phyloP scores from a whole-genome alignment of 1,140 invertebrate species.

The Lanistes nyassanus region DNA sequence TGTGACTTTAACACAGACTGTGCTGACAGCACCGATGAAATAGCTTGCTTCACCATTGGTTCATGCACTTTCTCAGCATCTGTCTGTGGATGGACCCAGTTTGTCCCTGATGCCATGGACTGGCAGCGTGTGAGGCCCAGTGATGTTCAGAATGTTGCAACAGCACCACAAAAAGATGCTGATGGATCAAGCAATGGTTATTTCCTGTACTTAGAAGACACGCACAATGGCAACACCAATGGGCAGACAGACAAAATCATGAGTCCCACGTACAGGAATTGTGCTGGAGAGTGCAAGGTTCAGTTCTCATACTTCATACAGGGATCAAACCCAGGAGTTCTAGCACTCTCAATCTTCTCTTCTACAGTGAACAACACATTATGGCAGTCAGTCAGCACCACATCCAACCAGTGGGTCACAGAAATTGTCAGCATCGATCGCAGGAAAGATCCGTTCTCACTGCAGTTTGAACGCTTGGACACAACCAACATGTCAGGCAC shows the following conservation, averaged over 20 bases:
- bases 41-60: conserved; percentile 32
- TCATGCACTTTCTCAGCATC: conserved; percentile 30
- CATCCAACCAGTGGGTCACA: conserved; percentile 30
- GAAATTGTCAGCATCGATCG: conserved; percentile 30
- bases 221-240: conserved; percentile 29
- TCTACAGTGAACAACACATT: conserved; percentile 37
- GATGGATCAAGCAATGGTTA: conserved; percentile 11
- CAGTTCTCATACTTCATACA: conserved; percentile 81
- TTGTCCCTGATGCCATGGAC: conserved; percentile 23
- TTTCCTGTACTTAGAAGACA: conserved; percentile 25
- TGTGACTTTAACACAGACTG: conserved; percentile 79
- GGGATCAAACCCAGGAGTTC: conserved; percentile 64
- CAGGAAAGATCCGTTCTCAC: conserved; percentile 22
- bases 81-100: conserved; percentile 33
- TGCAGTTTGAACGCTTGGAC: conserved; percentile 14
- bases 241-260: conserved; percentile 23
- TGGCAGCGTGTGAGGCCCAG: conserved; percentile 15
- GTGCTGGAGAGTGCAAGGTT: conserved; percentile 51
- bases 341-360: conserved; percentile 27
- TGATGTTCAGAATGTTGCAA: background rate
- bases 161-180: conserved; percentile 17
- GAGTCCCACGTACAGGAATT: background rate
- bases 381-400: conserved; percentile 37
- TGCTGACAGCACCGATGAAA: conserved; percentile 56
- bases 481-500: conserved; percentile 70